Evolutionary conservation across 1,140 invertebrate species (phyloP), one percentile per base, ranked within the genome.

Genomic region (Littorina saxatilis): DNA sequence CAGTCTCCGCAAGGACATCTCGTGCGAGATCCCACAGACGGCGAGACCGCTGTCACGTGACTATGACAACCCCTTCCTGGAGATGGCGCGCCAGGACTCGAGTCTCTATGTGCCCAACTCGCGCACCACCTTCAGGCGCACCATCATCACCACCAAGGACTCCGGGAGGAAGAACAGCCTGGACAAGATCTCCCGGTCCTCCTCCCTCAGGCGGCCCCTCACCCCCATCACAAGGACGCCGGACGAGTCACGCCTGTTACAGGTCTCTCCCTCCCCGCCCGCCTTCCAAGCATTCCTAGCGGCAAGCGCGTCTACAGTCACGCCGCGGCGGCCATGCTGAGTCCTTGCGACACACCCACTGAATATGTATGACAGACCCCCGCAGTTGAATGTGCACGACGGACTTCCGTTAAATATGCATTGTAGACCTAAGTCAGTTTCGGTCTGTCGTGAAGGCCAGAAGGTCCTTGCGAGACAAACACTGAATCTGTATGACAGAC

Each of bases 241-340:
- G 17, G 43, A 40, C 29, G 32, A 2, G 43, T 77, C 37, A 43
- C 80, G 5, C 80, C 80, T 13, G 35, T 50, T 2, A 40, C 47
- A 20, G 35, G 39, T 15, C 23, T 77, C 35, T 50, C 58, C 27
- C 68, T 52, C 15, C 79, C 66, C 5, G 39, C 55, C n/a, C 52
- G 80, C 29, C 63, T 82, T 23, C 80, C 80, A 73, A 82, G 80
- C 61, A 82, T 82, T 23, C 61, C 80, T 9, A 77, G 73, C 61
- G 80, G 80, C 13, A 82, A 82, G 43, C 55, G 73, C 23, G 27
- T 82, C 2, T 77, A 50, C 39, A 35, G 68, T 13, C 27, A 40
- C 68, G 23, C 35, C 37, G 37, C 9, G n/a, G 23, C 55, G 20
- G 9, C 7, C 20, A 43, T 80, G 27, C 29, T 72, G 17, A 61